Evolutionary conservation across 2,888 invertebrate genomes (phyloP).

Genomic region (Molorchus minor): DNA sequence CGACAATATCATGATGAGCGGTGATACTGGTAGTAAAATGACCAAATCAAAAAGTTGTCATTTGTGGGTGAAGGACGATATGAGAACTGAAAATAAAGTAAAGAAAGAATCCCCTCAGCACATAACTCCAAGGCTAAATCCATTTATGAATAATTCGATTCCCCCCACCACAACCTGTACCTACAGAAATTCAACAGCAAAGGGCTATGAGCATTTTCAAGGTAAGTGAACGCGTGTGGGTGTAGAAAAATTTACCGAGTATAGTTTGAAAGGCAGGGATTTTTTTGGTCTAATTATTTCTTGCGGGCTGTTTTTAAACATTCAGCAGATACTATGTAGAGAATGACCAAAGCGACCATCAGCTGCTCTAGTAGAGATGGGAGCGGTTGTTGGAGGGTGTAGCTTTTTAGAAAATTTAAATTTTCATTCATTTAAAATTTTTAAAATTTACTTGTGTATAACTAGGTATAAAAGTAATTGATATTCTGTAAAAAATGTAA

Average conservation of each 20-base stretch:
- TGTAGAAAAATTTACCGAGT: background rate
- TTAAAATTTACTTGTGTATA: no score
- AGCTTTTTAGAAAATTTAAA: no score
- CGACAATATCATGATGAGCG: constrained; percentile 50
- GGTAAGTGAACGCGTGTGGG: constrained; percentile 63
- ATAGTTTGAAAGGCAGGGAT: no score
- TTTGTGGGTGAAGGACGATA: constrained; percentile 49
- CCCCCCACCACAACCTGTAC: constrained; percentile 76
- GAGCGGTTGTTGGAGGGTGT: no score
- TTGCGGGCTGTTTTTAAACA: no score
- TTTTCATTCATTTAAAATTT: no score
- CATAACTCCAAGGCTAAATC: constrained; percentile 53
- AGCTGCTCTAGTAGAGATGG: no score
- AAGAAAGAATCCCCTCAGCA: constrained; percentile 54
- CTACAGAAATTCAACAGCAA: constrained; percentile 86
- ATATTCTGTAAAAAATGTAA: no score
- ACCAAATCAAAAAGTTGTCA: constrained; percentile 46
- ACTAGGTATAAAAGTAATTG: no score
- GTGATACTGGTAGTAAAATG: constrained; percentile 34
- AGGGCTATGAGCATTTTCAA: constrained; percentile 83
- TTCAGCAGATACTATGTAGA: no score
- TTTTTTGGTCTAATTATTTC: no score
- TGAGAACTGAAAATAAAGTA: constrained; percentile 59
- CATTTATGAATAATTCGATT: constrained; percentile 53
- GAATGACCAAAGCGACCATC: no score